A percentile compares a stretch with the other conserved stretches of the same genome.
Conservation (phyloP, 1,140 invertebrate species). For the Conus ventricosus region DNA sequence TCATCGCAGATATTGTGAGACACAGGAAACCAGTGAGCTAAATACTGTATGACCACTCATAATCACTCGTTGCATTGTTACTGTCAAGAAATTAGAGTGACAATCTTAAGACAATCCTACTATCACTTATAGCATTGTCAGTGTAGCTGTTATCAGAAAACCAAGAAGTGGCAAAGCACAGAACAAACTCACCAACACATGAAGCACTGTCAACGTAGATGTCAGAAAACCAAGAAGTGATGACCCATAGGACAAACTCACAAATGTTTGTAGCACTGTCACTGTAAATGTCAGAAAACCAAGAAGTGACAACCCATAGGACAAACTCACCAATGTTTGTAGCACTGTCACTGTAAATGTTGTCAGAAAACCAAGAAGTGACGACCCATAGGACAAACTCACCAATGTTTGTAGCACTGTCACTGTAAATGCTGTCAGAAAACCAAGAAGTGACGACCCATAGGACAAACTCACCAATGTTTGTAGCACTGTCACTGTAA, state of each 20-base stretch:
- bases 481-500: not conserved
- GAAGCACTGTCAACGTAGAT: too few relatives aligned
- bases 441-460: constrained; percentile 16
- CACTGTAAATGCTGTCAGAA: constrained; percentile 28
- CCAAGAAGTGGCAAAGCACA: too few relatives aligned
- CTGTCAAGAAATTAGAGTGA: too few relatives aligned
- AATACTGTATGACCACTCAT: too few relatives aligned
- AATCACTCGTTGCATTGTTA: too few relatives aligned
- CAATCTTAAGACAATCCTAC: too few relatives aligned
- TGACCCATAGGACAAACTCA: not conserved
- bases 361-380: constrained; percentile 37
- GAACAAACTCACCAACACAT: too few relatives aligned
- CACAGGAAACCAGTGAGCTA: too few relatives aligned
- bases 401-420: not conserved
- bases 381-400: not conserved
- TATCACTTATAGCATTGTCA: too few relatives aligned
- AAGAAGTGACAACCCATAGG: not conserved
- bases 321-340: not conserved
- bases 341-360: not conserved
- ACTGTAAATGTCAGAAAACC: constrained; percentile 47
- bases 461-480: not conserved
- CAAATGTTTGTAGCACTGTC: not conserved
- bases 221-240: too few relatives aligned
- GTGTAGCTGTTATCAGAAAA: too few relatives aligned
- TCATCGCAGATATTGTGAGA: too few relatives aligned